Evolutionary conservation across 1,140 invertebrate genomes (phyloP), one percentile per base, ranked within the genome.

Genomic region (Zaprionus ghesquierei): DNA sequence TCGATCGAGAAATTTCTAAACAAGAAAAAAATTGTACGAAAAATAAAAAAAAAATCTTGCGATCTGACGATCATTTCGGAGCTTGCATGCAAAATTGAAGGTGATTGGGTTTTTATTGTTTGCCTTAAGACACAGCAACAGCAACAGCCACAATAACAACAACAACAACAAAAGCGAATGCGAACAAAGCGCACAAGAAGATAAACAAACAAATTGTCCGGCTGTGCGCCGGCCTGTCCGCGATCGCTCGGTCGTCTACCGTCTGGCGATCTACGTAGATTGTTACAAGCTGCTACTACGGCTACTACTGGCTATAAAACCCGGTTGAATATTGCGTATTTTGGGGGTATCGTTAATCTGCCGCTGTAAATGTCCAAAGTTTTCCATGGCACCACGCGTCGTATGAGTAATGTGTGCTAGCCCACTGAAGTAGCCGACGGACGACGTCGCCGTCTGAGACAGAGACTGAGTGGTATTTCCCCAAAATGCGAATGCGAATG

Each of bases 61-160:
- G 22, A 49, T 49, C 22, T 41, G 23, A 41, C 58, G 31, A 60
- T 51, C 44, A 18, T 54, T 38, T 74, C 38, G 50, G 31, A 23
- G 64, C 31, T 53, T 64, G 72, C 66, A 69, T 75, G 60, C 72
- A 58, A 77, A 73, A 79, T 44, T 60, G 74, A 79, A 77, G 74
- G 77, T 79, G 75, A 77, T 79, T 79, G 69, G 41, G 74, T 77
- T 79, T 77, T 76, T 73, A 64, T 76, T 73, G 50, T 38, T 59
- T 44, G 50, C 38, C 38, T 35, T 23, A 44, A 68, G 53, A 59
- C 29, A 61, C 10, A 23, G 35, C 35, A 15, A 2, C 35, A 5
- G 12, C 20, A 25, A 27, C 5, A 56, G 31, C 18, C 38, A 22
- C n/a, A 31, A 20, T 15, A 20, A 13, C 20, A 50, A 50, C 9